phyloP scores from a whole-genome alignment of 2,888 invertebrate species.

The Lomographa bimaculata region DNA sequence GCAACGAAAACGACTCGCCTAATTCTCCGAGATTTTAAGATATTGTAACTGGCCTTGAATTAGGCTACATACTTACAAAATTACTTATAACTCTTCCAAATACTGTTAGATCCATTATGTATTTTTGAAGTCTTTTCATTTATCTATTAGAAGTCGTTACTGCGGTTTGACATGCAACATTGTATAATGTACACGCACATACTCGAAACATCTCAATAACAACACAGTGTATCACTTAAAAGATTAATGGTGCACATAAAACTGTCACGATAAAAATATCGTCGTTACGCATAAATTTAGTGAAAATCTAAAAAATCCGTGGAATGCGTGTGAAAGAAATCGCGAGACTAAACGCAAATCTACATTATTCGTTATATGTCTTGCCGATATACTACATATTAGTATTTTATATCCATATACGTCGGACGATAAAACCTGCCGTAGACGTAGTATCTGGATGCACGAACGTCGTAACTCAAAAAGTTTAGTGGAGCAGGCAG shows the following conservation, averaged over 20 bases:
- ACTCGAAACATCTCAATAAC: no score
- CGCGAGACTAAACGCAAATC: constrained; percentile 56
- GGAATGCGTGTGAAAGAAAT: constrained; percentile 65
- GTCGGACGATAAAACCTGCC: constrained; percentile 57
- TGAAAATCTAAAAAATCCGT: constrained; percentile 39
- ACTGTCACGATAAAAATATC: not conserved
- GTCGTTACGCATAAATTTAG: constrained; percentile 10
- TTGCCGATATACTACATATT: constrained; percentile 30
- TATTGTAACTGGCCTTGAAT: no score
- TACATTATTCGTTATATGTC: constrained; percentile 41
- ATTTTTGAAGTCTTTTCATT: not conserved
- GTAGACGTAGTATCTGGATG: constrained; percentile 52
- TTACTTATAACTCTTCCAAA: constrained; percentile 70
- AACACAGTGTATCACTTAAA: constrained; percentile 1
- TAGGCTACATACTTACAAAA: constrained; percentile 63
- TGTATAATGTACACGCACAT: no score
- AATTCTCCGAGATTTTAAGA: no score
- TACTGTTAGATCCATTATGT: constrained; percentile 65
- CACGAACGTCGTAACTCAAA: constrained; percentile 67
- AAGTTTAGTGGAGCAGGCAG: constrained; percentile 37
- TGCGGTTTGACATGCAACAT: no score
- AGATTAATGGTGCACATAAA: constrained; percentile 6
- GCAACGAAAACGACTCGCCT: no score
- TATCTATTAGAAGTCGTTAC: no score
- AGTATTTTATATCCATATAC: constrained; percentile 63